phyloP scores from a whole-genome alignment of 2,113 vertebrate species.

The Cacatua alba region DNA sequence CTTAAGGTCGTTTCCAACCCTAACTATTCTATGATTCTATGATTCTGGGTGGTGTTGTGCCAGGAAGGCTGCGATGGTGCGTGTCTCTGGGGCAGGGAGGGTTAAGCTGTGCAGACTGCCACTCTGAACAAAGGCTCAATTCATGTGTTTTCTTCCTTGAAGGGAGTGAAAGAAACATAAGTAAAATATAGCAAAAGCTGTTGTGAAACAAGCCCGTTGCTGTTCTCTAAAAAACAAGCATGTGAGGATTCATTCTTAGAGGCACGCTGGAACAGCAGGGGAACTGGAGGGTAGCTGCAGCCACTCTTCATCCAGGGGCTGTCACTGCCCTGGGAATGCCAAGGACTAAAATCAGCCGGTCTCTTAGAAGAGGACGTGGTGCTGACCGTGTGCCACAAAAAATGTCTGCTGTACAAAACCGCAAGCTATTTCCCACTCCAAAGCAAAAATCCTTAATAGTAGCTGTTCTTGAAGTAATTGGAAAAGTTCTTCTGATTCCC shows the following conservation, averaged over 20 bases:
- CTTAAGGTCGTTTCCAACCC: no score
- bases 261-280: neutral
- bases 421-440: conserved; percentile 28
- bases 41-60: neutral
- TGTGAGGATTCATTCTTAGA: conserved; percentile 44
- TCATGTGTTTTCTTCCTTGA: conserved; percentile 52
- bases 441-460: neutral
- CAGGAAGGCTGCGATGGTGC: rapidly evolving
- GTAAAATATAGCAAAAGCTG: conserved; percentile 33
- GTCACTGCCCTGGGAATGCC: neutral
- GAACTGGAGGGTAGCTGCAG: neutral
- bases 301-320: neutral
- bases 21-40: no score
- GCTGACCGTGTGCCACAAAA: neutral
- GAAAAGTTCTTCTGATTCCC: neutral
- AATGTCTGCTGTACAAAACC: conserved; percentile 38
- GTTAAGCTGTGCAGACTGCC: conserved; percentile 36
- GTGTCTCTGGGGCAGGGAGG: neutral
- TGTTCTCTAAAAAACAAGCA: conserved; percentile 55
- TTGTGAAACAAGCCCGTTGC: conserved; percentile 56
- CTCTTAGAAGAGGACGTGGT: conserved; percentile 41
- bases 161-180: conserved; percentile 38
- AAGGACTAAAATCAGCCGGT: neutral
- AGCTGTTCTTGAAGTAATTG: conserved; percentile 3
- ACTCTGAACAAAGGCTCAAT: conserved; percentile 47